Conservation (phyloP, 2,888 invertebrate species). For the Drosophila ochracea region DNA sequence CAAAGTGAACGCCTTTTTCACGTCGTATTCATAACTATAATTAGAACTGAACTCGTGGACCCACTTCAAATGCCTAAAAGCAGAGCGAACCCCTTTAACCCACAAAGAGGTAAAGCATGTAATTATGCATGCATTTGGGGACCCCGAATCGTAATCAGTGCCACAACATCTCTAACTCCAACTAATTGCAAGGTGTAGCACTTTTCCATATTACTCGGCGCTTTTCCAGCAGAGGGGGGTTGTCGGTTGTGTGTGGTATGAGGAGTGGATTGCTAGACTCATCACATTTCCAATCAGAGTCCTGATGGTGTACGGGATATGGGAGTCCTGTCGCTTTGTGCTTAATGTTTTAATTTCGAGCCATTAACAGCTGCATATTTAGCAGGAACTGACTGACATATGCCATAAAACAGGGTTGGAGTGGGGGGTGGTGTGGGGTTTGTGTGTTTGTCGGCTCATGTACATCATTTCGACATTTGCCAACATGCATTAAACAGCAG, state of each 20-base stretch:
- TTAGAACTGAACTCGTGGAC: constrained; percentile 30
- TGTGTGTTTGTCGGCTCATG: constrained; percentile 43
- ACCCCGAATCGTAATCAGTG: constrained; percentile 19
- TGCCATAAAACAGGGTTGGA: constrained; percentile 33
- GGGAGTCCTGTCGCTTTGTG: constrained; percentile 43
- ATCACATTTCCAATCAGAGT: constrained; percentile 70
- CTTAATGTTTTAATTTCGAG: constrained; percentile 77
- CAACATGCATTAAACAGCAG: constrained; percentile 74
- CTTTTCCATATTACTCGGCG: constrained; percentile 75
- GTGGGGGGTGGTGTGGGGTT: background rate
- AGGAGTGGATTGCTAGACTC: constrained; percentile 12
- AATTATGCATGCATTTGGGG: constrained; percentile 47
- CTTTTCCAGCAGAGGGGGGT: constrained; percentile 38
- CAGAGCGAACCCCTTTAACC: constrained; percentile 27
- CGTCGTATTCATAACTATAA: constrained; percentile 41
- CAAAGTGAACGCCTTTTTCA: constrained; percentile 19
- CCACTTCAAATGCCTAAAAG: constrained; percentile 45
- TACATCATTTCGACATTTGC: constrained; percentile 78
- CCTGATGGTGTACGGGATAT: constrained; percentile 26
- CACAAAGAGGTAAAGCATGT: constrained; percentile 35
- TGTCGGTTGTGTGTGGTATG: constrained; percentile 1
- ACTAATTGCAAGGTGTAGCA: constrained; percentile 60
- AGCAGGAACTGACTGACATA: constrained; percentile 54
- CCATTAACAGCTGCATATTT: constrained; percentile 79
- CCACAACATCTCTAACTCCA: constrained; percentile 30